Evolutionary conservation across 1,140 invertebrate species (phyloP).

Genomic region (Tetranychus urticae): DNA sequence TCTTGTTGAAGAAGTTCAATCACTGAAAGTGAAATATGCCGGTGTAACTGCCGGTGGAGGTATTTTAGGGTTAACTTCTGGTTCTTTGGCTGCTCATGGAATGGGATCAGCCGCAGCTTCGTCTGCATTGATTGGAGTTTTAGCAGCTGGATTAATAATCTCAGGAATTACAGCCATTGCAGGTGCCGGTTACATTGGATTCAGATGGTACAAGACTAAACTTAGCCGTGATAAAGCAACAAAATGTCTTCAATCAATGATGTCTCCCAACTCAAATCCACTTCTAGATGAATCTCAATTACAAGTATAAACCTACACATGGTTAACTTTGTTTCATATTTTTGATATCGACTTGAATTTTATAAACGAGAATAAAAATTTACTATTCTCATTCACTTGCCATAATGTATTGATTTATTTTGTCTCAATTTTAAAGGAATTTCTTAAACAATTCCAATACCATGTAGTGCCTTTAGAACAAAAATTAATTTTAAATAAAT

Average conservation of each 20-base stretch:
- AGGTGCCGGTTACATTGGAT: neutral
- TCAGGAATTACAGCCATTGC: neutral
- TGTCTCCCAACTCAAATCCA: constrained; percentile 31
- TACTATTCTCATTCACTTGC: too few species aligned
- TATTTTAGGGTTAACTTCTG: neutral
- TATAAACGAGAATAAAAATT: too few species aligned
- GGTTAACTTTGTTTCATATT: too few species aligned
- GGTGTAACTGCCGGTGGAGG: neutral
- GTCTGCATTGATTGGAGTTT: neutral
- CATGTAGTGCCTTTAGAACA: too few species aligned
- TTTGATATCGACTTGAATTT: too few species aligned
- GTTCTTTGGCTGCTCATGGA: neutral
- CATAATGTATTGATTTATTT: too few species aligned
- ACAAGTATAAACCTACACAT: too few species aligned
- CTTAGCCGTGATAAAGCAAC: neutral
- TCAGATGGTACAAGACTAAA: neutral
- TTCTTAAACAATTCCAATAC: too few species aligned
- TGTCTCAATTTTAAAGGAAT: too few species aligned
- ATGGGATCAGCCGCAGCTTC: neutral
- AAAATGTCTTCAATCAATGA: too few species aligned
- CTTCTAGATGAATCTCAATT: constrained; percentile 43
- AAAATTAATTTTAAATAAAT: too few species aligned
- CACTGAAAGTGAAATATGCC: neutral
- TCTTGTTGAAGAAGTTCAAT: neutral
- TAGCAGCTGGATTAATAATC: neutral